Evolutionary conservation across 2,113 vertebrate species (phyloP).

Genomic region (Alouatta palliata): DNA sequence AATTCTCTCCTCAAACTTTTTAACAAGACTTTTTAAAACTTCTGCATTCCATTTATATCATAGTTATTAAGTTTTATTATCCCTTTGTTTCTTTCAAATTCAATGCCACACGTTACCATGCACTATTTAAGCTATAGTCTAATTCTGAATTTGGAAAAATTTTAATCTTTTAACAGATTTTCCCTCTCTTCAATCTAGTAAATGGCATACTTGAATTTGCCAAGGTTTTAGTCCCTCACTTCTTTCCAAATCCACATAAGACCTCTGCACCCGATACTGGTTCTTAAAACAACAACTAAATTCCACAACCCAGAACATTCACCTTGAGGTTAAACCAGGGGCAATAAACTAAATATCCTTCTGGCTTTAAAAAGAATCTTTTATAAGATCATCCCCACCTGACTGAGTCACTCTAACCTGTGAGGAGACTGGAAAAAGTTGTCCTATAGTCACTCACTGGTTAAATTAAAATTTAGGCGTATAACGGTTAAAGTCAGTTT

Average conservation of each 20-base stretch:
- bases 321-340: background rate
- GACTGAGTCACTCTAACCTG: background rate
- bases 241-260: slow-evolving; percentile 48
- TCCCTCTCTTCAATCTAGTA: background rate
- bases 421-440: background rate
- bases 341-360: background rate
- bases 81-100: slow-evolving; percentile 48
- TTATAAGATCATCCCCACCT: background rate
- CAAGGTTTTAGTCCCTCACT: background rate
- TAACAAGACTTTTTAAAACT: background rate
- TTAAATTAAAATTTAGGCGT: slow-evolving; percentile 37
- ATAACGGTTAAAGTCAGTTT: slow-evolving; percentile 20
- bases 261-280: background rate
- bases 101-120: slow-evolving; percentile 45
- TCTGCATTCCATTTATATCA: background rate
- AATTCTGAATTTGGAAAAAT: slow-evolving; percentile 25
- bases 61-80: slow-evolving; percentile 51
- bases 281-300: slow-evolving; percentile 49
- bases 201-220: slow-evolving; percentile 41
- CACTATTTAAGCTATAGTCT: slow-evolving; percentile 30
- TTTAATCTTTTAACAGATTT: slow-evolving; percentile 53
- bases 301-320: background rate
- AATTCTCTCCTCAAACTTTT: slow-evolving; percentile 19
- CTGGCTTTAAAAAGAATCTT: slow-evolving; percentile 14
- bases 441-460: background rate